Percentiles rank a stretch among this genome's conserved stretches.
Conservation (phyloP, 2,113 vertebrate species). For the Australoheros scitulus region DNA sequence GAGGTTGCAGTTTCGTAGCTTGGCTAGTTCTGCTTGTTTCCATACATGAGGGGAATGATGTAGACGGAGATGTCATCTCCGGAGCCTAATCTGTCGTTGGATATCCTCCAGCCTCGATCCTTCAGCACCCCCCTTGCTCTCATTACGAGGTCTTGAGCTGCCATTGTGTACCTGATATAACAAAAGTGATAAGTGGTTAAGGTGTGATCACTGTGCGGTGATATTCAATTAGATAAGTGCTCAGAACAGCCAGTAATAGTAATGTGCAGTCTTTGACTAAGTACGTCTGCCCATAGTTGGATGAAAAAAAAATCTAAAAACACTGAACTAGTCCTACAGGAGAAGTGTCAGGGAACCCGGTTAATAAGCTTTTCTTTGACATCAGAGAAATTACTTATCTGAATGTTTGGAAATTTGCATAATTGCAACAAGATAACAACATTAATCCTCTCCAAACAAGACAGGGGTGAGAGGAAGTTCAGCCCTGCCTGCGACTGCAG, state of each 20-base stretch:
- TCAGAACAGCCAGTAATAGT: not conserved
- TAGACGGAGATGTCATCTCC: conserved; percentile 98
- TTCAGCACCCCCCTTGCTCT: conserved; percentile 92
- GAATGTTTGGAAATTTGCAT: conserved; percentile 55
- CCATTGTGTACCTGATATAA: conserved; percentile 90
- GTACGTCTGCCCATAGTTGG: not conserved
- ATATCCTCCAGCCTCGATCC: conserved; percentile 96
- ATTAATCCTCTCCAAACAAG: conserved; percentile 22
- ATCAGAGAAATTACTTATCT: conserved; percentile 32
- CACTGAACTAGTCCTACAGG: conserved; percentile 1
- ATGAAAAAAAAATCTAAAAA: not conserved
- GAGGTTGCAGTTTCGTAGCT: not conserved
- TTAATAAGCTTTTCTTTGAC: conserved; percentile 26
- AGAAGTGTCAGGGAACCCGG: not conserved
- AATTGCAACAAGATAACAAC: conserved; percentile 32
- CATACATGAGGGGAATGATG: conserved; percentile 91
- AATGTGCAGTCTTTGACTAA: not conserved
- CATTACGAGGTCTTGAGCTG: conserved; percentile 96
- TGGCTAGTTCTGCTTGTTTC: conserved; percentile 84
- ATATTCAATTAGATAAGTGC: not conserved
- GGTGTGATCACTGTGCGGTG: not conserved
- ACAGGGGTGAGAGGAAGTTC: conserved; percentile 49
- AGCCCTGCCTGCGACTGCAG: conserved; percentile 24
- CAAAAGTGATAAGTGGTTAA: not conserved
- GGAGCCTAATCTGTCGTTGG: conserved; percentile 92